Evolutionary conservation across 92 coral and sea anemone genomes (phyloP).

Genomic region (Paragorgia papillata): DNA sequence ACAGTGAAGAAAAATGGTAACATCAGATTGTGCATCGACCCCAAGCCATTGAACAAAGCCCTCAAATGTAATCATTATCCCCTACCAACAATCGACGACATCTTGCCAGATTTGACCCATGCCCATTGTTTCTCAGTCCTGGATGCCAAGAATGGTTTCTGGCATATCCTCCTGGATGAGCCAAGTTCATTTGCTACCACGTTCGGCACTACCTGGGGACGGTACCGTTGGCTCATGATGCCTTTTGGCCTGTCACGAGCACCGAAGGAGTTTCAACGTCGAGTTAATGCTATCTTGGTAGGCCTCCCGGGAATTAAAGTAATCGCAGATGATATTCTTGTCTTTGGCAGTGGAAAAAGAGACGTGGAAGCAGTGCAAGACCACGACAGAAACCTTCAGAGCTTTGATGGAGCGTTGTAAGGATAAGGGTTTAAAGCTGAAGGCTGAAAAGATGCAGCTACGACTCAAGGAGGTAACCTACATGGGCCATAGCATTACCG

Average conservation of each 20-base stretch:
- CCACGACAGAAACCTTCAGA: conserved; percentile 57
- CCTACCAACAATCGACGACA: conserved; percentile 61
- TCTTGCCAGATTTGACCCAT: conserved; percentile 52
- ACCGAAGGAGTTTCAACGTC: conserved; percentile 72
- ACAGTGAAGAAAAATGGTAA: conserved; percentile 58
- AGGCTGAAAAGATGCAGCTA: conserved; percentile 51
- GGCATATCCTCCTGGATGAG: conserved; percentile 64
- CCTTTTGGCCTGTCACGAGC: conserved; percentile 66
- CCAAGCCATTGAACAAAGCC: conserved; percentile 64
- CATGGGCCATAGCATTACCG: conserved; percentile 45
- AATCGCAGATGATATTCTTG: conserved; percentile 70
- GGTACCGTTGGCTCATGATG: conserved; percentile 63
- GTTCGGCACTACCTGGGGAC: conserved; percentile 63
- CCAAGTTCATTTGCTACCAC: conserved; percentile 65
- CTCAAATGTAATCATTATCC: conserved; percentile 67
- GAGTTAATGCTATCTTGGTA: conserved; percentile 59
- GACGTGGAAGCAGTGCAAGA: conserved; percentile 50
- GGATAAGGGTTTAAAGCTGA: conserved; percentile 45
- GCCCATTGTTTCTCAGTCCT: conserved; percentile 60
- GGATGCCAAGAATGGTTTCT: conserved; percentile 69
- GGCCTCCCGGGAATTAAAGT: conserved; percentile 63
- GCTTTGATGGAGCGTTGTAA: conserved; percentile 55
- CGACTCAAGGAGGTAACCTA: conserved; percentile 44
- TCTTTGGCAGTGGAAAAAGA: conserved; percentile 56
- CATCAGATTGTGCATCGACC: conserved; percentile 64